Conservation (phyloP, 2,888 invertebrate genomes). For the Dugesia japonica region DNA sequence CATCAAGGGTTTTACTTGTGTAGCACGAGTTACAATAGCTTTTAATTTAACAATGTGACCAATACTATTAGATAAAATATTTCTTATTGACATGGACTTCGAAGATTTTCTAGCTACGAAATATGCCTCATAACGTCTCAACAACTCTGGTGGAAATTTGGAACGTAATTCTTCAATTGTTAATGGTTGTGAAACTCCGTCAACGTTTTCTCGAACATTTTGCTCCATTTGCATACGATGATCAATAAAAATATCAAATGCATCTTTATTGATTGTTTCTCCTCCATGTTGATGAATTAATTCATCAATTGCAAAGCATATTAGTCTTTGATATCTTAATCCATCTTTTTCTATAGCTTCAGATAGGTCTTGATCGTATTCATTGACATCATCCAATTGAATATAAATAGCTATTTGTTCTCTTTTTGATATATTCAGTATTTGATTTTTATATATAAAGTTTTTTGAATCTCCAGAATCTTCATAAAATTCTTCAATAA, state of each 20-base stretch:
- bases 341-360: constrained; percentile 62
- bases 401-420: constrained; percentile 66
- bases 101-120: constrained; percentile 64
- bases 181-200: background rate
- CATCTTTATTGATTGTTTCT: constrained; percentile 59
- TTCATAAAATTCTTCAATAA: constrained; percentile 66
- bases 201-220: constrained; percentile 44
- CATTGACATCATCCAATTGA: constrained; percentile 67
- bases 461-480: constrained; percentile 55
- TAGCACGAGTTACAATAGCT: constrained; percentile 75
- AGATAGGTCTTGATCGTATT: constrained; percentile 55
- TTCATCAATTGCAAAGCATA: constrained; percentile 73
- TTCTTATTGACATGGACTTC: constrained; percentile 71
- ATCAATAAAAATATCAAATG: constrained; percentile 90
- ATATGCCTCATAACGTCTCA: constrained; percentile 82
- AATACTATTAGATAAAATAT: constrained; percentile 70
- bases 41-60: constrained; percentile 80
- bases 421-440: constrained; percentile 64
- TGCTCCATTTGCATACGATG: constrained; percentile 74
- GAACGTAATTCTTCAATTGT: constrained; percentile 52
- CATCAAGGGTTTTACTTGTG: constrained; percentile 91
- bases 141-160: constrained; percentile 75
- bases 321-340: constrained; percentile 65
- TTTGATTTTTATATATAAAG: constrained; percentile 70
- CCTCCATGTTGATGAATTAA: constrained; percentile 70